A percentile compares a stretch with the other conserved stretches of the same genome.
Evolutionary conservation across 2,888 invertebrate species (phyloP).

Genomic region (Eristalinus aeneus): DNA sequence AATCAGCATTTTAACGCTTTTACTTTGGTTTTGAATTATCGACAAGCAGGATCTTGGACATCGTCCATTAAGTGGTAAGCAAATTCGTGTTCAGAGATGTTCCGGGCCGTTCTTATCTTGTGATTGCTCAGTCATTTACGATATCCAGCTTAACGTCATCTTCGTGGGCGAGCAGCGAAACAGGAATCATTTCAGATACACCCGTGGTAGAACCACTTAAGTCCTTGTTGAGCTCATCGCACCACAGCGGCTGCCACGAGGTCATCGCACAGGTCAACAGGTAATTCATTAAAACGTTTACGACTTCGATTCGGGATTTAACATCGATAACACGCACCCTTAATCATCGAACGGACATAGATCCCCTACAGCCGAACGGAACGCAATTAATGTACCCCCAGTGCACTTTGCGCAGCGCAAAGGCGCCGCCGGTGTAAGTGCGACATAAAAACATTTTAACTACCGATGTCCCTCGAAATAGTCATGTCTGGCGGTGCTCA

Average conservation of each 20-base stretch:
- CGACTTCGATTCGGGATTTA: conserved; percentile 17
- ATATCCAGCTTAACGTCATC: too few relatives aligned
- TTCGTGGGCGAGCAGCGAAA: too few relatives aligned
- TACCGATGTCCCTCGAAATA: conserved; percentile 24
- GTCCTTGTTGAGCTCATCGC: neutral
- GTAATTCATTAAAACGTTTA: conserved; percentile 17
- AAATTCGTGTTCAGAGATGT: too few relatives aligned
- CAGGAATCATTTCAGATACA: neutral
- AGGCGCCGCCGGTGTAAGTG: conserved; percentile 51
- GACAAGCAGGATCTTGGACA: too few relatives aligned
- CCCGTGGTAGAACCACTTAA: neutral
- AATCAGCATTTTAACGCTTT: too few relatives aligned
- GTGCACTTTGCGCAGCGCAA: conserved; percentile 21
- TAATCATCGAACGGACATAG: neutral
- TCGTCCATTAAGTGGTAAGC: too few relatives aligned
- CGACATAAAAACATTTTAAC: conserved; percentile 64
- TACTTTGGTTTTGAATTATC: too few relatives aligned
- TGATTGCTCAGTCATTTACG: too few relatives aligned
- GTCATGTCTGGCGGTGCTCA: conserved; percentile 23
- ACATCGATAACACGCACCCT: neutral
- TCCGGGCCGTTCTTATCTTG: too few relatives aligned
- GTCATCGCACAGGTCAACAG: neutral
- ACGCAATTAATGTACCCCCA: conserved; percentile 36
- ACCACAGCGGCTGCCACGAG: neutral
- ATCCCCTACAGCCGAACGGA: neutral